Evolutionary conservation across 2,888 invertebrate genomes (phyloP).

Genomic region (Lasiommata megera): DNA sequence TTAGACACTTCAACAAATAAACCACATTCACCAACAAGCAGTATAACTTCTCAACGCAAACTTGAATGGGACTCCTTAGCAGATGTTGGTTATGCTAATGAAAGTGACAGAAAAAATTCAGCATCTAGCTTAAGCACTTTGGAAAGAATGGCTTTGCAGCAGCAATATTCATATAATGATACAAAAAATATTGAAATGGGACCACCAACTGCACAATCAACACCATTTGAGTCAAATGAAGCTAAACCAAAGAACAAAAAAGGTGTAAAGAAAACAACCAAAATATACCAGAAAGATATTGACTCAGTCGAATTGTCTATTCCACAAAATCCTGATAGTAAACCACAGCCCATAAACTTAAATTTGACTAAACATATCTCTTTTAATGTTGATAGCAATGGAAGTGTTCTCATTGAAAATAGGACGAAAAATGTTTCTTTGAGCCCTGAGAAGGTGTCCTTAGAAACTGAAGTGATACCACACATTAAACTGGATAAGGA

Average conservation of each 20-base stretch:
- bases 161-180: constrained; percentile 70
- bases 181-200: constrained; percentile 56
- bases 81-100: constrained; percentile 89
- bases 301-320: constrained; percentile 65
- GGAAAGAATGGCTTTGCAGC: constrained; percentile 82
- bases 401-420: constrained; percentile 55
- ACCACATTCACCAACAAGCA: constrained; percentile 87
- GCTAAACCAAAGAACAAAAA: constrained; percentile 54
- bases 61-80: constrained; percentile 94
- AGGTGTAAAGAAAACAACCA: constrained; percentile 58
- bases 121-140: constrained; percentile 80
- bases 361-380: constrained; percentile 74
- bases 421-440: constrained; percentile 50
- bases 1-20: constrained; percentile 65
- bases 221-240: constrained; percentile 64
- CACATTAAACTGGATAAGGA: constrained; percentile 56
- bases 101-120: constrained; percentile 75
- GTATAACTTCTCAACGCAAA: constrained; percentile 86
- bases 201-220: constrained; percentile 77
- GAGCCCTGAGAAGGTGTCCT: constrained; percentile 49
- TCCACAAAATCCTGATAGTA: constrained; percentile 48
- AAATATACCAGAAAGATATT: constrained; percentile 61
- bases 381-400: constrained; percentile 70
- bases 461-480: constrained; percentile 40
- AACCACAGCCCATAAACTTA: constrained; percentile 60